Base-by-base conservation (phyloP, 2,888 invertebrate species). In the Drosophila meridiana region DNA sequence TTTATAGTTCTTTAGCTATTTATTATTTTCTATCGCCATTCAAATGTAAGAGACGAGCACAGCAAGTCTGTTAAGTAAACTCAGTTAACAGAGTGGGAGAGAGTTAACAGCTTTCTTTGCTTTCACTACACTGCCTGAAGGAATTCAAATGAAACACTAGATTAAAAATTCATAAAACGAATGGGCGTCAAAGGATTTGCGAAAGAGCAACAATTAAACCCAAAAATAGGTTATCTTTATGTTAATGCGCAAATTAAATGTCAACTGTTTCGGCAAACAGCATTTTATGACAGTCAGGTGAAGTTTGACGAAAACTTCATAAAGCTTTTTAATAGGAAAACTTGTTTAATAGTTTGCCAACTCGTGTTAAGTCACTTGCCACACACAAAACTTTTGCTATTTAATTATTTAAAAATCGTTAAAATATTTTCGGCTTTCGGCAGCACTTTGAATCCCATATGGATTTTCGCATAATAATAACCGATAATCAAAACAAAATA, bases 401-500 rank as follows among this genome's bases (percentile, higher is more conserved):
- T 73, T 28, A 68, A 68, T 76, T 75, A 79, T 61, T 76, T 34
- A 70, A 42, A 45, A 76, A 70, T 60, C 48, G 28, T 13, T 14
- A 6, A 73, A 77, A 59, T 56, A 52, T 7, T 42, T 57, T 40
- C 8, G 40, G 13, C 52, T 61, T 61, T 62, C 48, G 52, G 13
- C 45, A 50, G 47, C 47, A 48, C 20, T 68, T 58, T 45, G 53
- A 34, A 64, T 64, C 47, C 67, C 59, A 68, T 68, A 76, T 65
- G 77, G 72, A 65, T 53, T 72, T 68, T 40, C 36, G 58, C 72
- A 76, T 72, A 68, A 84, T 85, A 80, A 85, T 87, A 84, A 78
- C 65, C 76, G 48, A 82, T 73, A 85, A 82, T 73, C 78, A 87
- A 87, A 89, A 85, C 86, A 85, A 80, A 85, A 89, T 87, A 87